phyloP scores from a whole-genome alignment of 53 echinoderm and acorn worm species.

The Holothuria leucospilota region DNA sequence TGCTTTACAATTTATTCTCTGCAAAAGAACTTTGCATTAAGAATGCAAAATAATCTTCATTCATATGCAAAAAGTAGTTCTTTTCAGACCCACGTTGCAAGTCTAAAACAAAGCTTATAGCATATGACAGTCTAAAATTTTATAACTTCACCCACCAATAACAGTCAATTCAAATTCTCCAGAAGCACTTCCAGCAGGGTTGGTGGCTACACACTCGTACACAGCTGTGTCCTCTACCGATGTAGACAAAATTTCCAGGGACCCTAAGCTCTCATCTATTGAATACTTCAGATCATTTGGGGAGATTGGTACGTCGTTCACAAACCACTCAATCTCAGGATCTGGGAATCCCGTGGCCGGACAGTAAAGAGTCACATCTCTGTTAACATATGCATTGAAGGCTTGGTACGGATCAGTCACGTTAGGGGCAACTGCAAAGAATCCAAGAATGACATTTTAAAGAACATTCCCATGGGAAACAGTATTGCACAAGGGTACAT shows the following conservation, averaged over 20 bases:
- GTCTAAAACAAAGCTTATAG: no score
- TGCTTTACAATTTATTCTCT: no score
- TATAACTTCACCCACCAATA: conserved; percentile 45
- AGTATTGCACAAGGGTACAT: no score
- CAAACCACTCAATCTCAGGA: conserved; percentile 71
- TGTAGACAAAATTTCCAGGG: conserved; percentile 61
- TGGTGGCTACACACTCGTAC: conserved; percentile 74
- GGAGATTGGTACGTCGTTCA: conserved; percentile 62
- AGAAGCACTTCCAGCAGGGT: conserved; percentile 64
- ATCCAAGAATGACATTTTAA: no score
- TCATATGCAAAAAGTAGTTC: no score
- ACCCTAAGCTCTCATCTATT: conserved; percentile 47
- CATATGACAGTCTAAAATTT: no score
- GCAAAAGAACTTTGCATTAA: no score
- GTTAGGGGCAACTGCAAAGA: conserved; percentile 25
- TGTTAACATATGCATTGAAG: conserved; percentile 63
- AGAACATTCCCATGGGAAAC: no score
- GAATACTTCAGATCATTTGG: conserved; percentile 70
- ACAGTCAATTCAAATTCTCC: conserved; percentile 62
- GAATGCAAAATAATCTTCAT: no score
- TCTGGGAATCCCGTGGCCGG: conserved; percentile 64
- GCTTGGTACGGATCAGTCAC: conserved; percentile 38
- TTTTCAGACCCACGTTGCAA: no score
- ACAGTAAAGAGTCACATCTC: conserved; percentile 63
- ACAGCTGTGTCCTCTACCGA: conserved; percentile 61